Conservation (phyloP, 1,140 invertebrate species). For the Acromyrmex heyeri region DNA sequence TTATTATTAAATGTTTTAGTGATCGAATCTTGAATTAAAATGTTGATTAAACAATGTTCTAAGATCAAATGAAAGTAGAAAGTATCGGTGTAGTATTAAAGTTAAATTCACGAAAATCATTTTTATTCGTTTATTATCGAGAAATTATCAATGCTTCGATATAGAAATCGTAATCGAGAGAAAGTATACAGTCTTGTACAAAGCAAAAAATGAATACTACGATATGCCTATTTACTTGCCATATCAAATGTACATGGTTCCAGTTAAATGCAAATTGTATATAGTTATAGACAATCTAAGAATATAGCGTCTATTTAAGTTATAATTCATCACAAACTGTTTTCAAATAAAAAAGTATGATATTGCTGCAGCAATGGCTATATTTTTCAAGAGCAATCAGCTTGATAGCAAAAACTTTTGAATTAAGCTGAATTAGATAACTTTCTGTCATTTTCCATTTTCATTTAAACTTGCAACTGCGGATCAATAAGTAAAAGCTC, state of each 20-base stretch:
- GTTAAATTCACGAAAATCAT: not conserved
- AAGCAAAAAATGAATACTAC: not conserved
- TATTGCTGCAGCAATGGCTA: not conserved
- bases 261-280: not conserved
- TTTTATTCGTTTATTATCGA: not conserved
- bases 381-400: not conserved
- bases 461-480: not conserved
- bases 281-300: not conserved
- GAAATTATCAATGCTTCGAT: constrained; percentile 1
- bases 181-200: not conserved
- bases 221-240: not conserved
- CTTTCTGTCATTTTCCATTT: not conserved
- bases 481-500: not conserved
- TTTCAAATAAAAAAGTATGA: not conserved
- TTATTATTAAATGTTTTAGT: constrained; percentile 9
- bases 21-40: not conserved
- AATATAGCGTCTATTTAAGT: not conserved
- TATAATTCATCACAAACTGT: not conserved
- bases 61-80: constrained; percentile 17
- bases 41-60: not conserved
- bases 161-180: not conserved
- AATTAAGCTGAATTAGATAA: not conserved
- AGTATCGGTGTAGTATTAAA: not conserved
- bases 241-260: not conserved
- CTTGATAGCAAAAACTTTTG: not conserved